phyloP scores from a whole-genome alignment of 1,140 invertebrate genomes.

The Drosophila neocordata region DNA sequence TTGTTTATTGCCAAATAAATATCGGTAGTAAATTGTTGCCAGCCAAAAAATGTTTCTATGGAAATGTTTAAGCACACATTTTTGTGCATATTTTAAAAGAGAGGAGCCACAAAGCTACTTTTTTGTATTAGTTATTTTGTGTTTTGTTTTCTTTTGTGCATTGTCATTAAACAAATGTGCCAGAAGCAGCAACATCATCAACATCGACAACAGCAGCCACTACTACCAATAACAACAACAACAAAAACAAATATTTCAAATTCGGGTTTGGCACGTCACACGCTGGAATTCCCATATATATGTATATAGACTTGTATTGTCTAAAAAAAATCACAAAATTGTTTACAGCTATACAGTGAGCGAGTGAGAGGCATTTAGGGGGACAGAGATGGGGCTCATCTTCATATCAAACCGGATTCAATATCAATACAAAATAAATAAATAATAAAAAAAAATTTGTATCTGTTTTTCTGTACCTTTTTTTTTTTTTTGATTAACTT shows the following conservation, averaged over 20 bases:
- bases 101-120: conserved; percentile 18
- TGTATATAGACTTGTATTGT: conserved; percentile 36
- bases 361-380: background rate
- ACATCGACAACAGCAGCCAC: conserved; percentile 32
- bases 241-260: conserved; percentile 28
- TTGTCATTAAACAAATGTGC: conserved; percentile 81
- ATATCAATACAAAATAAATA: conserved; percentile 39
- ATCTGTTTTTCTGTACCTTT: conserved; percentile 43
- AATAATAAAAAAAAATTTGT: conserved; percentile 27
- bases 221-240: conserved; percentile 43
- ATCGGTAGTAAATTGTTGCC: conserved; percentile 46
- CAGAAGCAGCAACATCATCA: conserved; percentile 62
- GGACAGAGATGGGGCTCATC: conserved; percentile 50
- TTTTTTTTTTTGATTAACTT: conserved; percentile 74
- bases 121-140: conserved; percentile 15
- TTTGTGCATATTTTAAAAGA: conserved; percentile 51
- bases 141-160: conserved; percentile 54
- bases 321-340: conserved; percentile 52
- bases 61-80: conserved; percentile 34
- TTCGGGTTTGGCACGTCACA: conserved; percentile 76
- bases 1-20: conserved; percentile 40
- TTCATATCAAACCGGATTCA: conserved; percentile 78
- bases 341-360: conserved; percentile 68
- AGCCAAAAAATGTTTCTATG: conserved; percentile 44
- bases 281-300: conserved; percentile 78